Conservation (phyloP, 2,797 vertebrate species). For the Euthynnus affinis region DNA sequence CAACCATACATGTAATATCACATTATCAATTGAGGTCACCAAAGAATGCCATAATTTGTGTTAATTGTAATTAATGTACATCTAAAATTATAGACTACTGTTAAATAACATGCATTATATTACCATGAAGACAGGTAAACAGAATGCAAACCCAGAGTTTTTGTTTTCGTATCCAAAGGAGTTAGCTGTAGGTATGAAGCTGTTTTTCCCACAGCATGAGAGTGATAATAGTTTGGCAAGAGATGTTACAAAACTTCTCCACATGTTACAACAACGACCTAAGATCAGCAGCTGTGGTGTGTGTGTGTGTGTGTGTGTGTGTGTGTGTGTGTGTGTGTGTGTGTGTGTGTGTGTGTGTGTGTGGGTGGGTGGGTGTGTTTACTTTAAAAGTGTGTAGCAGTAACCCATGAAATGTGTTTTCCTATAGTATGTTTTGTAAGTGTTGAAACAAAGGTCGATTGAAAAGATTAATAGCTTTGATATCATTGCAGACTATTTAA, state of each 20-base stretch:
- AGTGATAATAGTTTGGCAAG: constrained; percentile 70
- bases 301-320: constrained; percentile 29
- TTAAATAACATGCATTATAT: constrained; percentile 12
- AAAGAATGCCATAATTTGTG: neutral
- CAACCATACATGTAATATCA: constrained; percentile 6
- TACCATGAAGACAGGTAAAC: constrained; percentile 20
- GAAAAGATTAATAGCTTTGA: constrained; percentile 43
- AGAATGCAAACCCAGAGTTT: constrained; percentile 15
- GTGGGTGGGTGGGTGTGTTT: constrained; percentile 40
- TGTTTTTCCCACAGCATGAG: constrained; percentile 52
- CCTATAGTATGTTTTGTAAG: constrained; percentile 30
- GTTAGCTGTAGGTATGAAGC: constrained; percentile 23
- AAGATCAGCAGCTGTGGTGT: constrained; percentile 64
- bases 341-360: constrained; percentile 26
- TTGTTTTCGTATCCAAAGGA: constrained; percentile 14
- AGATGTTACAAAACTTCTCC: constrained; percentile 71
- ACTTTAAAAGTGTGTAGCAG: constrained; percentile 38
- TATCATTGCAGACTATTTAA: constrained; percentile 27
- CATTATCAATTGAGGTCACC: constrained; percentile 2
- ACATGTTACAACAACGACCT: constrained; percentile 80
- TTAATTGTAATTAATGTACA: neutral
- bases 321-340: constrained; percentile 39
- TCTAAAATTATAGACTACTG: constrained; percentile 9
- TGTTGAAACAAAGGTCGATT: constrained; percentile 11
- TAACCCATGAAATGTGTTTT: constrained; percentile 44